These are phyloP conservation scores for Linurgus olivaceus DNA, from an alignment of 2,797 vertebrate species.

Conservation along the genomic window DNA sequence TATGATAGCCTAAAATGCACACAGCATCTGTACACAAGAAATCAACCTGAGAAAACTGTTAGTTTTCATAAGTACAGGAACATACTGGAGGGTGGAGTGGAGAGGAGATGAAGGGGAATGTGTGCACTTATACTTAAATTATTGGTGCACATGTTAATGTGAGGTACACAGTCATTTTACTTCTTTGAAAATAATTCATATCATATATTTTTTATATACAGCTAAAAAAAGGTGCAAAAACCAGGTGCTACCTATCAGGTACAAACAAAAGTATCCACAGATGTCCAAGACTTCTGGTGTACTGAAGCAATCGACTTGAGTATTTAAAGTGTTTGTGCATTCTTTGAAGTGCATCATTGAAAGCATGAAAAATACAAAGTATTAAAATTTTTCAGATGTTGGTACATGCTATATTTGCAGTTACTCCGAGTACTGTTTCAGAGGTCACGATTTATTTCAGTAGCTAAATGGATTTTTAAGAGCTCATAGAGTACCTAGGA, in stretches of 20 bases:
- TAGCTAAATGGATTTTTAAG: not conserved
- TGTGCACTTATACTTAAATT: not conserved
- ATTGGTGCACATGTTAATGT: not conserved
- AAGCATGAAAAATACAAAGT: not conserved
- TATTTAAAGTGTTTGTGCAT: not conserved
- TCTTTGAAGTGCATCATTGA: not conserved
- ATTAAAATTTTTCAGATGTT: not conserved
- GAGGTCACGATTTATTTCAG: not conserved
- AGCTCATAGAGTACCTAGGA: not conserved
- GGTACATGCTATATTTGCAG: not conserved
- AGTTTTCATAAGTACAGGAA: not conserved
- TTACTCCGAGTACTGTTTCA: not conserved
- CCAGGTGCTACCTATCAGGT: not conserved
- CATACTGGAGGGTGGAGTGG: rapidly evolving
- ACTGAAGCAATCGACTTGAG: not conserved
- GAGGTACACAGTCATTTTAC: rapidly evolving
- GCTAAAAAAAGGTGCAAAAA: not conserved
- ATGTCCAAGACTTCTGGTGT: not conserved
- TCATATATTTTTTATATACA: rapidly evolving
- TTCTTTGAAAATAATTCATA: not conserved
- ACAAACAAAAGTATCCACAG: not conserved
- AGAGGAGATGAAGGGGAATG: not conserved
- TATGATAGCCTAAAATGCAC: not conserved
- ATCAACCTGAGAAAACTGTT: not conserved
- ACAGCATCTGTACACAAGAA: not conserved